phyloP scores from a whole-genome alignment of 2,888 invertebrate species.

The Pyrocoelia pectoralis region DNA sequence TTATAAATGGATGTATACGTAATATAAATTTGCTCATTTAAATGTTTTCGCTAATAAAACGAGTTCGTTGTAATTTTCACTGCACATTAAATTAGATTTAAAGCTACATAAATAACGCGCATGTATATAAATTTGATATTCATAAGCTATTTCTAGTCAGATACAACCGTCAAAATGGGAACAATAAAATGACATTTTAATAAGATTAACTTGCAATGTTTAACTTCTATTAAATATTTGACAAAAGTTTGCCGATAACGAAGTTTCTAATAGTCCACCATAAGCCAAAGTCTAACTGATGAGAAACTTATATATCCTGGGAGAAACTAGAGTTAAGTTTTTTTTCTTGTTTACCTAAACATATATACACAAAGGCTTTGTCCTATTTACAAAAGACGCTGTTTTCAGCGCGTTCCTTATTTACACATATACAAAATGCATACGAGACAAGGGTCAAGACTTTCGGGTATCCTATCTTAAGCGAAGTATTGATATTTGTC shows the following conservation, averaged over 20 bases:
- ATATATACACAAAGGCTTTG: neutral
- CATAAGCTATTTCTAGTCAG: neutral
- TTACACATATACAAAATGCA: too few relatives aligned
- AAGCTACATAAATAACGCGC: neutral
- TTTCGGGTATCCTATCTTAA: too few relatives aligned
- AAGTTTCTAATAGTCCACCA: neutral
- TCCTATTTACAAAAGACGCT: neutral
- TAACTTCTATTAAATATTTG: too few relatives aligned
- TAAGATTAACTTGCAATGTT: too few relatives aligned
- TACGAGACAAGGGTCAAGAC: too few relatives aligned
- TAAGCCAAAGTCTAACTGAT: neutral
- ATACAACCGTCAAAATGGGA: neutral
- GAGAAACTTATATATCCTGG: conserved; percentile 1
- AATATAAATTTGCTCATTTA: conserved; percentile 22
- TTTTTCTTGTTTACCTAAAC: conserved; percentile 3
- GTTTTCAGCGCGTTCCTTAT: neutral
- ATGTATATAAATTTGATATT: neutral
- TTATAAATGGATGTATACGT: conserved; percentile 7
- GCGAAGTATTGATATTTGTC: too few relatives aligned
- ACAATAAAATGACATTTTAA: neutral
- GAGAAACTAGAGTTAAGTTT: conserved; percentile 3
- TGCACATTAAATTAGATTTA: conserved; percentile 23
- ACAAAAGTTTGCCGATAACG: too few relatives aligned
- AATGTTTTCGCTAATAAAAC: conserved; percentile 21
- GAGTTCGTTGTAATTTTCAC: conserved; percentile 10